phyloP scores from a whole-genome alignment of 2,888 invertebrate genomes.

The Hartigia nigra region DNA sequence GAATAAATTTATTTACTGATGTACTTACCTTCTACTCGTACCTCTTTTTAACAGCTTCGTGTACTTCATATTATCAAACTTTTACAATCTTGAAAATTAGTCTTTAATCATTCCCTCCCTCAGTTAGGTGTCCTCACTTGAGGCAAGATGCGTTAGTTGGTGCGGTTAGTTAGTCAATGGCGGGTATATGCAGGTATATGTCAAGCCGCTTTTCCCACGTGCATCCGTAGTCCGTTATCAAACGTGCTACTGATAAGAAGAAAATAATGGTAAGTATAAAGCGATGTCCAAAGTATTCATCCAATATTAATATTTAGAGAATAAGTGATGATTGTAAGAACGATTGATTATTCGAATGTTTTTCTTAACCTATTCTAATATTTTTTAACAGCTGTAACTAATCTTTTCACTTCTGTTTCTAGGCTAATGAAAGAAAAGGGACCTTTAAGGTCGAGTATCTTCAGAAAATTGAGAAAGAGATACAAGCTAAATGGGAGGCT shows the following conservation, averaged over 20 bases:
- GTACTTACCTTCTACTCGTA: not conserved
- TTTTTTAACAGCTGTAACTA: not conserved
- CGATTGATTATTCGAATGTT: not conserved
- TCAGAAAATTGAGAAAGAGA: constrained; percentile 86
- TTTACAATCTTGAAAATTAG: not conserved
- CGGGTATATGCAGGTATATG: not conserved
- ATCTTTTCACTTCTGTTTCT: constrained; percentile 4
- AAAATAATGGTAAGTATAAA: not conserved
- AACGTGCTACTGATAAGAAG: not conserved
- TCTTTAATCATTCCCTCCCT: not conserved
- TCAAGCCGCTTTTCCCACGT: not conserved
- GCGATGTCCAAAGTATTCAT: not conserved
- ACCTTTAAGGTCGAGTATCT: constrained; percentile 96
- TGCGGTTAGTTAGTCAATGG: not conserved
- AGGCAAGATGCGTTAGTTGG: not conserved
- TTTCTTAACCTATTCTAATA: not conserved
- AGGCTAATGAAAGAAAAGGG: constrained; percentile 80
- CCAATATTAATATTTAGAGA: not conserved
- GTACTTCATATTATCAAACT: not conserved
- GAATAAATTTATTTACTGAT: not conserved
- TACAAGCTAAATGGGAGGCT: constrained; percentile 88
- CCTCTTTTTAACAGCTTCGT: not conserved
- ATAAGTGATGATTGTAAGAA: not conserved
- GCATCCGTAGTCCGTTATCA: not conserved
- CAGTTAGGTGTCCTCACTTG: not conserved